Percentiles rank a stretch among this genome's conserved stretches.
These are phyloP conservation scores for Priocnemis perturbator DNA, from an alignment of 2,888 invertebrate genomes.

Conservation along the genomic window DNA sequence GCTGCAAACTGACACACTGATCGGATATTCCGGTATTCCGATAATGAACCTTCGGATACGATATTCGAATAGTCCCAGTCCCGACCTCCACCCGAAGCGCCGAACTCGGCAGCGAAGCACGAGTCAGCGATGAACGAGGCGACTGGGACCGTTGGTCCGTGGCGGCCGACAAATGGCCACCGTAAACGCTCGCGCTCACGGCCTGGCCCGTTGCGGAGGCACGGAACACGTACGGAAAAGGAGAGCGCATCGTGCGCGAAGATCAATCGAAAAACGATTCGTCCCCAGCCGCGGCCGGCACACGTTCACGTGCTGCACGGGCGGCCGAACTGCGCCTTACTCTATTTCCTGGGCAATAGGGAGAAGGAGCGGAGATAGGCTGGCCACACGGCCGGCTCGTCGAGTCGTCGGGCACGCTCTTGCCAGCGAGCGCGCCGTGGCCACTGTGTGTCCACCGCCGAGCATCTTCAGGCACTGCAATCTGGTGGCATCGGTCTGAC, in stretches of 20 bases:
- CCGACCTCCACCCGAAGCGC: too few relatives aligned
- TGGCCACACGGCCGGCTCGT: too few relatives aligned
- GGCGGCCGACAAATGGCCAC: neutral
- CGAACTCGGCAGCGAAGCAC: too few relatives aligned
- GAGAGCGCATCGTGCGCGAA: neutral
- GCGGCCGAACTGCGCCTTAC: slow-evolving; percentile 11
- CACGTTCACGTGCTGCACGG: neutral
- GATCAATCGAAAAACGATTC: slow-evolving; percentile 4
- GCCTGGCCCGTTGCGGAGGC: too few relatives aligned
- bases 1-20: too few relatives aligned
- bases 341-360: slow-evolving; percentile 20
- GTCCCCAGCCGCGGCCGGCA: neutral
- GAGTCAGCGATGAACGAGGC: too few relatives aligned
- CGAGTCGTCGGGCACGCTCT: slow-evolving; percentile 23
- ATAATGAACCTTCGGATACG: too few relatives aligned
- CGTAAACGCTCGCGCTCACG: too few relatives aligned
- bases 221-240: too few relatives aligned
- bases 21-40: too few relatives aligned
- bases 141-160: too few relatives aligned
- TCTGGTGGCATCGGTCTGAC: slow-evolving; percentile 62
- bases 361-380: slow-evolving; percentile 15
- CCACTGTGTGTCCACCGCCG: slow-evolving; percentile 48
- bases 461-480: slow-evolving; percentile 49
- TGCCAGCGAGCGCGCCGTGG: slow-evolving; percentile 21
- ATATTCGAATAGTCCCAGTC: too few relatives aligned